Evolutionary conservation across 2,113 vertebrate genomes (phyloP).

Genomic region (Ictalurus punctatus): DNA sequence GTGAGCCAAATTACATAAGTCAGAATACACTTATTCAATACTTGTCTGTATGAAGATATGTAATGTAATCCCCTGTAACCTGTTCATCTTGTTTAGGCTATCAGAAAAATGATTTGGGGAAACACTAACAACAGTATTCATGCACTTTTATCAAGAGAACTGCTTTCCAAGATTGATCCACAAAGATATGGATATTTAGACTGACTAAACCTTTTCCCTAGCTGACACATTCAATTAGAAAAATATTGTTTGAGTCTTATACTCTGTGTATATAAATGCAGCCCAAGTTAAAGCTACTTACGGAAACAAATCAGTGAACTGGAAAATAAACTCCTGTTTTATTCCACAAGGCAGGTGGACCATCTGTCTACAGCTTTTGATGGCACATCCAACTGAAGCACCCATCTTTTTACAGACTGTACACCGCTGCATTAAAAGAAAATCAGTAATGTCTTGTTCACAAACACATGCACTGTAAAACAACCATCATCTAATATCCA

Average conservation of each 20-base stretch:
- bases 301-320: constrained; percentile 88
- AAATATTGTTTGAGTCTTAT: not conserved
- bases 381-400: constrained; percentile 88
- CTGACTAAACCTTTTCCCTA: not conserved
- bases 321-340: constrained; percentile 83
- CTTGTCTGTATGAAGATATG: not conserved
- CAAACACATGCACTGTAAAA: not conserved
- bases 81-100: not conserved
- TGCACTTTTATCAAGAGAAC: not conserved
- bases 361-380: constrained; percentile 81
- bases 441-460: not conserved
- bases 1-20: not conserved
- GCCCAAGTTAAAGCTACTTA: constrained; percentile 67
- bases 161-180: not conserved
- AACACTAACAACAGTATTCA: not conserved
- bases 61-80: not conserved
- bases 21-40: not conserved
- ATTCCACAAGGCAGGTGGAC: constrained; percentile 91
- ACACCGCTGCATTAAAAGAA: constrained; percentile 75
- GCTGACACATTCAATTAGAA: not conserved
- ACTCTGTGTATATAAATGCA: not conserved
- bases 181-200: not conserved
- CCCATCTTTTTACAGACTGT: constrained; percentile 83
- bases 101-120: not conserved
- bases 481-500: not conserved